Conservation (phyloP, 2,888 invertebrate species). For the Schizotus pectinicornis region DNA sequence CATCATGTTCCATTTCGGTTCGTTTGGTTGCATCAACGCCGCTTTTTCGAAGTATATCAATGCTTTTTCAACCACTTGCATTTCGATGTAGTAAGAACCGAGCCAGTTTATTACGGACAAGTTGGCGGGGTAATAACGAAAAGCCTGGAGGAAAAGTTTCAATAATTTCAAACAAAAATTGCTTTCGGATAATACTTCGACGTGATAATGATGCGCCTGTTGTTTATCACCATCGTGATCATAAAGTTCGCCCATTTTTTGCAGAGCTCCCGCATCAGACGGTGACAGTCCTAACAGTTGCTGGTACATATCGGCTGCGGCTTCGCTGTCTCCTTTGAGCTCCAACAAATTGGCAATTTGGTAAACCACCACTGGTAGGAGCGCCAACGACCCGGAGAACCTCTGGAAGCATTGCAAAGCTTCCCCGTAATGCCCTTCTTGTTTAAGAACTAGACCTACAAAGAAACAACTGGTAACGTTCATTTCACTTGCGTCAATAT, state of each 20-base stretch:
- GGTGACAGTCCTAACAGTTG: constrained; percentile 83
- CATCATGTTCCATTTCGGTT: constrained; percentile 85
- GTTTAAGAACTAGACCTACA: constrained; percentile 72
- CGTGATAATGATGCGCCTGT: constrained; percentile 84
- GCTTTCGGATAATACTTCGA: constrained; percentile 65
- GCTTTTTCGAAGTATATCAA: constrained; percentile 82
- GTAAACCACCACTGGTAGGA: constrained; percentile 67
- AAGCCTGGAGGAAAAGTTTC: constrained; percentile 62
- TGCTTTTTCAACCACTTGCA: constrained; percentile 89
- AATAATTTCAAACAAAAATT: constrained; percentile 4
- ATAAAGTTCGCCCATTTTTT: constrained; percentile 88
- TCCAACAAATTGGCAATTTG: constrained; percentile 83
- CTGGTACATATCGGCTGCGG: constrained; percentile 70
- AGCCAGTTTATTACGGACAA: constrained; percentile 85
- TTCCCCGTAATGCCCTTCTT: constrained; percentile 72
- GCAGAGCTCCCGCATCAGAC: constrained; percentile 88
- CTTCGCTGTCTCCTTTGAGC: constrained; percentile 66
- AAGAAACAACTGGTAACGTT: too few species aligned
- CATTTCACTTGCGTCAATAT: too few species aligned
- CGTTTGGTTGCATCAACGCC: constrained; percentile 74
- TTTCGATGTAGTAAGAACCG: constrained; percentile 86
- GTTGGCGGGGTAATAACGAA: constrained; percentile 73
- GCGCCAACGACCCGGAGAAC: constrained; percentile 63
- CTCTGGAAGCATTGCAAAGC: constrained; percentile 82
- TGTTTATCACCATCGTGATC: constrained; percentile 90